Percentiles rank a stretch among this genome's conserved stretches.
phyloP scores from a whole-genome alignment of 2,113 vertebrate species.

The Columba livia region DNA sequence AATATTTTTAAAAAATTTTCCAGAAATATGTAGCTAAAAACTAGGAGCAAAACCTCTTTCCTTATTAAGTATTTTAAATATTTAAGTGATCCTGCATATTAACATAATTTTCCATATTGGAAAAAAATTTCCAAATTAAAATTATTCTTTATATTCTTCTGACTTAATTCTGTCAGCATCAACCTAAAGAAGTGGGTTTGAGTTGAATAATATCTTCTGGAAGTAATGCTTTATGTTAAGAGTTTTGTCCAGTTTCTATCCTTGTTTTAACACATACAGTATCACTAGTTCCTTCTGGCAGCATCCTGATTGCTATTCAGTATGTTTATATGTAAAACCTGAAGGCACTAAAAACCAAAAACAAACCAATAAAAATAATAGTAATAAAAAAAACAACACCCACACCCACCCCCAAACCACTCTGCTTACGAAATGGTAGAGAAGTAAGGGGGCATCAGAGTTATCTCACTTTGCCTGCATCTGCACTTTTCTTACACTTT shows the following conservation, averaged over 20 bases:
- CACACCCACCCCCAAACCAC: neutral
- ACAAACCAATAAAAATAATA: neutral
- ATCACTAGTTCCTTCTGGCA: neutral
- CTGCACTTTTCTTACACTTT: neutral
- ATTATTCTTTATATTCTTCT: neutral
- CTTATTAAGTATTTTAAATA: neutral
- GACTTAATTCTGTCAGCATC: neutral
- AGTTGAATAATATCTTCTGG: neutral
- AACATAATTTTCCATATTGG: neutral
- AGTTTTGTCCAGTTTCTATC: neutral
- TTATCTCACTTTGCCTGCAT: neutral
- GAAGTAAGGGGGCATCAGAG: neutral
- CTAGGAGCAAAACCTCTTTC: neutral
- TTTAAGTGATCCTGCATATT: neutral
- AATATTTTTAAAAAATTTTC: neutral
- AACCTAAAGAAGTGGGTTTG: neutral
- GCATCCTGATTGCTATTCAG: accelerated
- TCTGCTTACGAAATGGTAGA: neutral
- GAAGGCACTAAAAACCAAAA: neutral
- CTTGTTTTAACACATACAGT: neutral
- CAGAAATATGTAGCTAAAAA: neutral
- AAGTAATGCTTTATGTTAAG: neutral
- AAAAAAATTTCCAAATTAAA: neutral
- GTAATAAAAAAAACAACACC: too few relatives aligned
- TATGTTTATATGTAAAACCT: neutral